Base-by-base conservation (phyloP, 2,113 vertebrate species). In the Glaucidium brasilianum region DNA sequence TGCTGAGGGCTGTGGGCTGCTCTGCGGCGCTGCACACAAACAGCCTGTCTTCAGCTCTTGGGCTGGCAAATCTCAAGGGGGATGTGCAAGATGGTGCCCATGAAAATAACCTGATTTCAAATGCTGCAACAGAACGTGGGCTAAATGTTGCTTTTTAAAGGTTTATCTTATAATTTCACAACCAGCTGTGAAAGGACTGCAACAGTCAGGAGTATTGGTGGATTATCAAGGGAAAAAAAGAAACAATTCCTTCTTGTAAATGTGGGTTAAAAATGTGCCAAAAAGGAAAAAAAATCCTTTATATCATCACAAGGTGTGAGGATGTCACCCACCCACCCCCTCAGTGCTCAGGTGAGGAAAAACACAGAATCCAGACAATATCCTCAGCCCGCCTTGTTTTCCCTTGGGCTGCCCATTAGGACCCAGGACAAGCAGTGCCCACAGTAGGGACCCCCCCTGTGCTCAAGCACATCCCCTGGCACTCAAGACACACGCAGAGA, bases 381-480 rank as follows among this genome's bases (percentile, higher is more conserved):
- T 45, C 22, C 27, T 66, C 2, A 0, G 27, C 27, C 27, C 29
- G 4, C 8, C 49, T 47, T 17, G 0, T 21, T 17, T 32, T 7
- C 34, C 56, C 67, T n/a, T 4, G n/a, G 29, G n/a, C 22, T 69
- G 66, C 66, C 21, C 39, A 15, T 8, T 30, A 13, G 76, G 60
- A 30, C 6, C 9, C 45, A 13, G 67, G 23, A 60, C 0, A 2
- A 49, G 37, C 26, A 25, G 68, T 10, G 43, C 9, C 72, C 17
- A 1, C 2, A 1, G 45, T 4, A 23, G 12, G 15, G 34, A 52
- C 19, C 5, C 21, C 49, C 12, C 13, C 43, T 2, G 2, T 17
- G 53, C 43, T 64, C 4, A 0, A 34, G 35, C 14, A 49, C 20
- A 2, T n/a, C 37, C 59, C 74, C n/a, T 2, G 2, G 15, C 52